These are phyloP conservation scores for Therioaphis trifolii DNA, from an alignment of 2,888 invertebrate genomes.

Conservation along the genomic window DNA sequence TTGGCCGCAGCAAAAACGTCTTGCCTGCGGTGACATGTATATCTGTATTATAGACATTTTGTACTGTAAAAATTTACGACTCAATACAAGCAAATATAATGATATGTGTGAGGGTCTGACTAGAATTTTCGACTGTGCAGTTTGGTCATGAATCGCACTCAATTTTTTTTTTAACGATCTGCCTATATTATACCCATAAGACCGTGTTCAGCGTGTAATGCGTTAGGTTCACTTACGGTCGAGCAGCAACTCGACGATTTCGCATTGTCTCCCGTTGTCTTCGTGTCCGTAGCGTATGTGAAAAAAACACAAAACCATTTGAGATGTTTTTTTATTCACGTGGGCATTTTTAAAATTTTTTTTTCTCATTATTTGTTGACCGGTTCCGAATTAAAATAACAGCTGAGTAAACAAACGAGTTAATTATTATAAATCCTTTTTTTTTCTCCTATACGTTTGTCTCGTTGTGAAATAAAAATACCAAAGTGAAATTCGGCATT, in stretches of 20 bases:
- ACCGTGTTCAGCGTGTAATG: no score
- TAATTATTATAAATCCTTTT: background rate
- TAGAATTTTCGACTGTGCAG: background rate
- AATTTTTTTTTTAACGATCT: background rate
- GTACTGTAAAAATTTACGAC: background rate
- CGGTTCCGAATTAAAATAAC: background rate
- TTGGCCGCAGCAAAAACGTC: background rate
- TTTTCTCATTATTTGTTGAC: background rate
- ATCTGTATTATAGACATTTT: no score
- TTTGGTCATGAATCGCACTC: background rate
- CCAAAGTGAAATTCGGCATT: background rate
- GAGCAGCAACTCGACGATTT: background rate
- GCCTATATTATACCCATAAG: no score
- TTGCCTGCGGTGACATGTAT: background rate
- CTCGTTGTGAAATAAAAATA: conserved; percentile 4
- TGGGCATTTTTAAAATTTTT: no score
- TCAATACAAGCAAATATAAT: background rate
- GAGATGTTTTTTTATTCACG: no score
- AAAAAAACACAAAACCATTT: no score
- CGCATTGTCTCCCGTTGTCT: background rate
- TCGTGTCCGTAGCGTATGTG: background rate
- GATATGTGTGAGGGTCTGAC: background rate
- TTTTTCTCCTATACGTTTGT: background rate
- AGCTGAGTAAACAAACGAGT: conserved; percentile 5
- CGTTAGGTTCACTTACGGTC: background rate